Base-by-base conservation (phyloP, 2,113 vertebrate species). In the Pseudonaja textilis region DNA sequence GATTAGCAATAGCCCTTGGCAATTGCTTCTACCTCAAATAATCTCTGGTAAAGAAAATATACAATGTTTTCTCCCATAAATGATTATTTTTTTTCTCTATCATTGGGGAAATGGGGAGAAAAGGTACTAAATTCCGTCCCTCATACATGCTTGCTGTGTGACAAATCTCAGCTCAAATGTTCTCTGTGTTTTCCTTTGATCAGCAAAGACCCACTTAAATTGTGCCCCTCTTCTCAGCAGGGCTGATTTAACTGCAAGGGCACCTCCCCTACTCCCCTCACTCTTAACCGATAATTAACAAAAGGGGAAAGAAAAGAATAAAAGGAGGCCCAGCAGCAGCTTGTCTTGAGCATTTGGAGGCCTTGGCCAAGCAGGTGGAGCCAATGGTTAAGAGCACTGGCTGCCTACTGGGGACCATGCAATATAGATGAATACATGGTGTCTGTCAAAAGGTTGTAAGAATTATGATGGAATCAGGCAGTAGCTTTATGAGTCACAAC, bases 371-470 rank as follows among this genome's bases (percentile, higher is more conserved):
- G 54, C 90, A 89, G 90, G 89, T 57, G 90, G 20, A 94, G 89
- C 20, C 2, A 61, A 0, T 23, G 47, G 74, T 12, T 59, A n/a
- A 87, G 22, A 91, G 52, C 25, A 11, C 81, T 91, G 16, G n/a
- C 34, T 87, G 29, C 55, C 85, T 0, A 0, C 23, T 91, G 93
- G 94, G 92, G 88, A 14, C 47, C 91, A 93, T 92, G 94, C 89
- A 93, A 91, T 3, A 14, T 90, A 96, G 93, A 96, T 92, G 90
- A 95, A 96, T 69, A 91, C 87, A 57, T 26, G 6, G 5, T 10
- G 9, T 85, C 52, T 90, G 94, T 93, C 94, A 95, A 92, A 94
- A 96, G 89, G 92, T 89, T 93, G 47, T 11, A 64, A 95, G 93
- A 95, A 89, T 90, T 92, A 94, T 89, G 90, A 91, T 3, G 8